These are phyloP conservation scores for Barbus barbus DNA, from an alignment of 2,113 vertebrate genomes.

Conservation along the genomic window DNA sequence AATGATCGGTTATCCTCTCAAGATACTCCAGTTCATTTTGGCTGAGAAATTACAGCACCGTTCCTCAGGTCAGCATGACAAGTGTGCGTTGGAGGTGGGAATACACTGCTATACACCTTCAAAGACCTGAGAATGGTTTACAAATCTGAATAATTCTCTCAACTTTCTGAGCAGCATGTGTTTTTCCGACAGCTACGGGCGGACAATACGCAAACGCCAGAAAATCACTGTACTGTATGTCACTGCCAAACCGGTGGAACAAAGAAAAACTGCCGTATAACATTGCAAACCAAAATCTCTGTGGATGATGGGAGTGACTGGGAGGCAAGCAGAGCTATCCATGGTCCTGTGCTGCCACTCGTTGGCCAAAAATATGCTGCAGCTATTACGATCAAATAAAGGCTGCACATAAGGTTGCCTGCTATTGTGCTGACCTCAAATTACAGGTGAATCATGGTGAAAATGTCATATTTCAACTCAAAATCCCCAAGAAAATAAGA, in stretches of 20 bases:
- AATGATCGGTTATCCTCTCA: constrained; percentile 12
- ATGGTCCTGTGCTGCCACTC: constrained; percentile 35
- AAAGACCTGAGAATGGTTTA: constrained; percentile 8
- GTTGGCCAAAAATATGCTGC: constrained; percentile 17
- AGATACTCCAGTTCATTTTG: constrained; percentile 15
- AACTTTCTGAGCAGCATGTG: not conserved
- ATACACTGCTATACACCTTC: constrained; percentile 4
- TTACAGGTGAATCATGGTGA: not conserved
- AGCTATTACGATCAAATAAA: not conserved
- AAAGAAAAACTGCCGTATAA: constrained; percentile 17
- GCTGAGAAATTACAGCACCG: constrained; percentile 4
- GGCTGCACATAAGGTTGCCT: not conserved
- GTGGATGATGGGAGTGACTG: constrained; percentile 29
- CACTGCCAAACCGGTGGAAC: not conserved
- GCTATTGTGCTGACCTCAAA: not conserved
- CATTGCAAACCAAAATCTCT: constrained; percentile 16
- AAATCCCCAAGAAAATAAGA: not conserved
- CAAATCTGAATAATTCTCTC: constrained; percentile 1
- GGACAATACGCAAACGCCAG: not conserved
- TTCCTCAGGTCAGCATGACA: constrained; percentile 6
- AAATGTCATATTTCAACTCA: not conserved
- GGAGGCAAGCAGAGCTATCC: constrained; percentile 33
- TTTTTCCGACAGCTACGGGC: not conserved
- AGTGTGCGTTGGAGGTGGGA: not conserved
- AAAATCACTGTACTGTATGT: constrained; percentile 14